A percentile compares a stretch with the other conserved stretches of the same genome.
Evolutionary conservation across 2,888 invertebrate genomes (phyloP).

Genomic region (Ophion slaviceki): DNA sequence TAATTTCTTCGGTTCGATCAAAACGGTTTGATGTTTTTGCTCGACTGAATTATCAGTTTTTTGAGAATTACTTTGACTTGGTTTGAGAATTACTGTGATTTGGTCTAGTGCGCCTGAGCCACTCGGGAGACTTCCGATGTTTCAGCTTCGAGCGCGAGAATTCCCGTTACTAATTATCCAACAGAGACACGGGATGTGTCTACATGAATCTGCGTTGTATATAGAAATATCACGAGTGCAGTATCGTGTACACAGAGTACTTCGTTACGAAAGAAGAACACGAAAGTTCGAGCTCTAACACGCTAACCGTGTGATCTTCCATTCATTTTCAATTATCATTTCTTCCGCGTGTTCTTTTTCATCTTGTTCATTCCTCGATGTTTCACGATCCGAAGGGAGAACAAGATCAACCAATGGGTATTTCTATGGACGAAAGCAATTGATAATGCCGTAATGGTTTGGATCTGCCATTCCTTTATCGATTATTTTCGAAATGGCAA

Average conservation of each 20-base stretch:
- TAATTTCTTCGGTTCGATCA: too few relatives aligned
- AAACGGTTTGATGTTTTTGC: neutral
- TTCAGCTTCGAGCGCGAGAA: constrained; percentile 37
- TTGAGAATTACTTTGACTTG: too few relatives aligned
- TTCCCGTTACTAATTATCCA: constrained; percentile 60
- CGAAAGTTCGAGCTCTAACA: constrained; percentile 29
- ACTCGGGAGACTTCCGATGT: constrained; percentile 46
- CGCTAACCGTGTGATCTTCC: constrained; percentile 38
- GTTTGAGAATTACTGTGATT: neutral
- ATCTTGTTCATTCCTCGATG: neutral
- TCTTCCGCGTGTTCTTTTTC: neutral
- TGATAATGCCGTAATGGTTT: too few relatives aligned
- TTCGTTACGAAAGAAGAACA: constrained; percentile 33
- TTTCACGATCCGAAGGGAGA: neutral
- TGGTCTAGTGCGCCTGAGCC: constrained; percentile 25
- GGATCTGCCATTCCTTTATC: too few relatives aligned
- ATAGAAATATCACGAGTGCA: constrained; percentile 12
- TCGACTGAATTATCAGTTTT: neutral
- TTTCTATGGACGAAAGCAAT: neutral
- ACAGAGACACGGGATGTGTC: constrained; percentile 24
- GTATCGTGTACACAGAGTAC: constrained; percentile 16
- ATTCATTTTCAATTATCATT: constrained; percentile 46
- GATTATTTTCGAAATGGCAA: too few relatives aligned
- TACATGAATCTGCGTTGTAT: neutral
- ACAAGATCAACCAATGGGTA: neutral